phyloP scores from a whole-genome alignment of 1,140 invertebrate genomes.

The Acyrthosiphon pisum region DNA sequence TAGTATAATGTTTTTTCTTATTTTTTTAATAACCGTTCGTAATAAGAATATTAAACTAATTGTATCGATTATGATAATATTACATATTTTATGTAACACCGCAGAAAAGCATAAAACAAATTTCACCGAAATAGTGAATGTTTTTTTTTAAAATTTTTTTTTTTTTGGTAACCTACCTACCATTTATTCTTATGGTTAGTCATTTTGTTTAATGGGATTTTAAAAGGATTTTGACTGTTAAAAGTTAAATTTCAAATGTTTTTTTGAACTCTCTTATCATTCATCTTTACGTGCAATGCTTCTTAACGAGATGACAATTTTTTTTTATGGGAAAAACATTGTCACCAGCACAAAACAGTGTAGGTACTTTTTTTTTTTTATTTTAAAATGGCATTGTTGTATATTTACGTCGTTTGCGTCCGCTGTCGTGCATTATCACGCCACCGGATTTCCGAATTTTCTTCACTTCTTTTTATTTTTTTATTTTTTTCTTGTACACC shows the following conservation, averaged over 20 bases:
- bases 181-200: neutral
- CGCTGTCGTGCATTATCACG: conserved; percentile 17
- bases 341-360: neutral
- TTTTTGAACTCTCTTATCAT: conserved; percentile 3
- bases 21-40: neutral
- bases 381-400: conserved; percentile 39
- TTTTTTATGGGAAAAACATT: neutral
- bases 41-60: neutral
- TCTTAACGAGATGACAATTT: conserved; percentile 2
- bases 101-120: neutral
- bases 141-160: neutral
- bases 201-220: conserved; percentile 2
- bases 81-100: neutral
- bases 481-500: neutral
- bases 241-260: neutral
- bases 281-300: neutral
- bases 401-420: conserved; percentile 24
- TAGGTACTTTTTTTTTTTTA: conserved; percentile 23
- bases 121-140: neutral
- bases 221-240: neutral
- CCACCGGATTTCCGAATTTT: conserved; percentile 44
- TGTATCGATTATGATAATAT: neutral
- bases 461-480: neutral
- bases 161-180: neutral
- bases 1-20: neutral